phyloP scores from a whole-genome alignment of 2,113 vertebrate genomes.

The Chaetops frenatus region DNA sequence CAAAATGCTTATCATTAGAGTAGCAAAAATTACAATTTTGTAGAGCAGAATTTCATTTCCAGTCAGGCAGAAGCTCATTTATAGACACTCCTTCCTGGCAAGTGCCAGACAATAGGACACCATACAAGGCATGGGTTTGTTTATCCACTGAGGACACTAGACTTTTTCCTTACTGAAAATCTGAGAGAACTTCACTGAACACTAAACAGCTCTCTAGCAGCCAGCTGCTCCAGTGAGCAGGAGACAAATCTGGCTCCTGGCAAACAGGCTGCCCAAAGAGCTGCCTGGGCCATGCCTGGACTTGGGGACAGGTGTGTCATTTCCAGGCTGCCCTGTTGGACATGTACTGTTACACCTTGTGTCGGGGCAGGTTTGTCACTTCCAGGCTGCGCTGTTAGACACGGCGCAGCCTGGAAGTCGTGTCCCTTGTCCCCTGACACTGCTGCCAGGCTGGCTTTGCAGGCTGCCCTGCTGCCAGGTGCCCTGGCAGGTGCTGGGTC shows the following conservation, averaged over 20 bases:
- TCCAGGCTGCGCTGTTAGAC: rapidly evolving
- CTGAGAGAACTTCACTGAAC: background rate
- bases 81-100: background rate
- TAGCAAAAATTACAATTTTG: background rate
- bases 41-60: background rate
- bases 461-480: background rate
- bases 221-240: background rate
- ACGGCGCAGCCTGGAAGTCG: rapidly evolving
- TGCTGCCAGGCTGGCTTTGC: background rate
- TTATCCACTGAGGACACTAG: background rate
- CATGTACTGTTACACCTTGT: too few relatives aligned
- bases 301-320: background rate
- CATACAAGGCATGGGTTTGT: background rate
- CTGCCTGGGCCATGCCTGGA: background rate
- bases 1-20: background rate
- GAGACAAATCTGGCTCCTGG: background rate
- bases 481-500: rapidly evolving
- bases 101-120: background rate
- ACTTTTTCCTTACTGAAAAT: background rate
- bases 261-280: background rate
- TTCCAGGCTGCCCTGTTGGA: rapidly evolving
- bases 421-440: background rate
- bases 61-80: background rate
- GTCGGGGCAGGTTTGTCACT: background rate
- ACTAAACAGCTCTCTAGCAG: background rate